Evolutionary conservation across 2,113 vertebrate genomes (phyloP), one percentile per base, ranked within the genome.

Genomic region (Hippocampus zosterae): DNA sequence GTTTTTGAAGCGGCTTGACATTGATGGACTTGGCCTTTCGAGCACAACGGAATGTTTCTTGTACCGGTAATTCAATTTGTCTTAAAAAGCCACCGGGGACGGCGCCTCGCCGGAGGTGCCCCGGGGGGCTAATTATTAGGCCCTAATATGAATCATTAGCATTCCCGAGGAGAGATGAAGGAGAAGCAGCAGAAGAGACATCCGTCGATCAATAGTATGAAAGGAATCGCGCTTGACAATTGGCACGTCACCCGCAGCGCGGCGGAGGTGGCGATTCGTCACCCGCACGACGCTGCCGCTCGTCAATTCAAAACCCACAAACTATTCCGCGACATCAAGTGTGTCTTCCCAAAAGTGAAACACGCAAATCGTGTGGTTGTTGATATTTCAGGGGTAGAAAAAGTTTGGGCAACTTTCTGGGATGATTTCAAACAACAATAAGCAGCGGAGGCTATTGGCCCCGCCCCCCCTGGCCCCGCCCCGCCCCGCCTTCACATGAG

Each of bases 121-220:
- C 33, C 16, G 57, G 57, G 57, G 57, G 57, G 18, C 16, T 60
- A 33, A 60, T 60, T 60, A 60, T 60, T 60, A 60, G 57, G 27
- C 7, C 5, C 3, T 16, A 60, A 33, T 33, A 33, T 9, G 16
- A 60, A 60, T 60, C 33, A 60, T 60, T 60, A 60, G 57, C 27
- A 33, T 60, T 29, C 57, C 27, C 57, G 12, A 2, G 6, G 57
- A 33, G 57, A 18, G 18, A 13, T 33, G 27, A 7, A 18, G 5
- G 18, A n/a, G 8, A 10, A 60, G 15, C 27, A 33, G 5, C 29
- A 33, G 29, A 33, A 33, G 21, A 11, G 52, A 53, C 52, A 53
- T 15, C 5, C 21, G 21, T 10, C 6, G 19, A 6, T 50, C 16
- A 1, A 6, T 48, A 3, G 15, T 1, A 21, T 21, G 21, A 50